These are phyloP conservation scores for Hypsopygia costalis DNA, from an alignment of 2,888 invertebrate species.

Conservation along the genomic window DNA sequence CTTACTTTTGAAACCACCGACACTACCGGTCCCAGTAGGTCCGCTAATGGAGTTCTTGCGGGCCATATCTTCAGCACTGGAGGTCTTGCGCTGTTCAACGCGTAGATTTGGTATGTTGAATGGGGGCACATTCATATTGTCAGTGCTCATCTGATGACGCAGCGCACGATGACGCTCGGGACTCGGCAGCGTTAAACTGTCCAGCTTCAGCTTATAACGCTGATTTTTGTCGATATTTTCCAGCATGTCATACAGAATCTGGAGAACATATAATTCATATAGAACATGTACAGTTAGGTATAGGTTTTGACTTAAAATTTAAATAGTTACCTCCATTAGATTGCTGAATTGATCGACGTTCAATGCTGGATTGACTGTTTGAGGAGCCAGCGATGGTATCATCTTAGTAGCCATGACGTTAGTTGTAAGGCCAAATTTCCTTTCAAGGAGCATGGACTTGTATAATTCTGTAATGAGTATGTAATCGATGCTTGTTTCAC, in stretches of 20 bases:
- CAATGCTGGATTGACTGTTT: slow-evolving; percentile 90
- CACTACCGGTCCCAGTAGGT: slow-evolving; percentile 34
- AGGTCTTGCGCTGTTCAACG: slow-evolving; percentile 92
- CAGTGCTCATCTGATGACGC: slow-evolving; percentile 91
- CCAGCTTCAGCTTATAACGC: slow-evolving; percentile 92
- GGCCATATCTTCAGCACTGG: slow-evolving; percentile 95
- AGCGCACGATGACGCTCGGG: slow-evolving; percentile 88
- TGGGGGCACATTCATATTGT: slow-evolving; percentile 91
- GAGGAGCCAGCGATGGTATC: slow-evolving; percentile 95
- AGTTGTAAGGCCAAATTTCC: slow-evolving; percentile 93
- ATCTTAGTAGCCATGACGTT: slow-evolving; percentile 96
- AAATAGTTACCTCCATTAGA: slow-evolving; percentile 57
- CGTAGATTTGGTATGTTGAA: slow-evolving; percentile 94
- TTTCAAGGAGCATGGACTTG: slow-evolving; percentile 93
- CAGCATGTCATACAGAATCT: slow-evolving; percentile 95
- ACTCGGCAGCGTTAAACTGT: slow-evolving; percentile 87
- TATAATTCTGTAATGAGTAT: slow-evolving; percentile 88
- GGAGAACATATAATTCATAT: neutral
- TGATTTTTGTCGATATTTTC: slow-evolving; percentile 93
- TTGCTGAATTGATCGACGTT: slow-evolving; percentile 59
- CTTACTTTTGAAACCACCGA: slow-evolving; percentile 40
- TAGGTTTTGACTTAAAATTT: too few species aligned
- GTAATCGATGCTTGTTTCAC: slow-evolving; percentile 3
- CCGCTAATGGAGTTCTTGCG: slow-evolving; percentile 90
- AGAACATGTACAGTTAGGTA: too few species aligned